Evolutionary conservation across 2,113 vertebrate species (phyloP).

Genomic region (Triplophysa rosa): DNA sequence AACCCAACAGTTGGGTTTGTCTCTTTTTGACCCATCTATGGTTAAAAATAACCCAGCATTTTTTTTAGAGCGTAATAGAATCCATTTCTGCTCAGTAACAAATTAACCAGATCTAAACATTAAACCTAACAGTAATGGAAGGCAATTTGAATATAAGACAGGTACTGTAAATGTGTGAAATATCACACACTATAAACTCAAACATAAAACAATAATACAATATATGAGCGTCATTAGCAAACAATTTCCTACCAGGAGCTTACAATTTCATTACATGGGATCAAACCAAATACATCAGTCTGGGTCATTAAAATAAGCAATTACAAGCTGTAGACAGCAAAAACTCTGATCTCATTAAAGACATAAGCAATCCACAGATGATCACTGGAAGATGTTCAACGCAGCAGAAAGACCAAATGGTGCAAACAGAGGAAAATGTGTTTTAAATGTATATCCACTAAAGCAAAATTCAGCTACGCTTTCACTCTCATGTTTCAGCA

Average conservation of each 20-base stretch:
- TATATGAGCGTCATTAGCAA: not conserved
- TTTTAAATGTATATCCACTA: not conserved
- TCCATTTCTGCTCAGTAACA: no score
- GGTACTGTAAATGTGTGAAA: not conserved
- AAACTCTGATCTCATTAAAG: not conserved
- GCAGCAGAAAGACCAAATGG: not conserved
- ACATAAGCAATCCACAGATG: not conserved
- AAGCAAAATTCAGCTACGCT: not conserved
- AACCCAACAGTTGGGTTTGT: no score
- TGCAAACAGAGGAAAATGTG: constrained; percentile 2
- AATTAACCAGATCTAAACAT: no score
- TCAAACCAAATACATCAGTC: not conserved
- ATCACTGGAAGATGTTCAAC: not conserved
- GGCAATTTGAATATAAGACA: not conserved
- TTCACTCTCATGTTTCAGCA: not conserved
- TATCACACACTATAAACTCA: not conserved
- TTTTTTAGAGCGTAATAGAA: no score
- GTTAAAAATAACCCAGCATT: no score
- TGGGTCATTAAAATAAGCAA: constrained; percentile 1
- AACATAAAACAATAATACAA: not conserved
- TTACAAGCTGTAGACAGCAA: not conserved
- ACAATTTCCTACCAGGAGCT: not conserved
- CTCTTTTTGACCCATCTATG: no score
- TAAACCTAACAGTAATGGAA: no score
- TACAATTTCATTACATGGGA: not conserved